Conservation (phyloP, 2,888 invertebrate species). For the Nemurella pictetii region DNA sequence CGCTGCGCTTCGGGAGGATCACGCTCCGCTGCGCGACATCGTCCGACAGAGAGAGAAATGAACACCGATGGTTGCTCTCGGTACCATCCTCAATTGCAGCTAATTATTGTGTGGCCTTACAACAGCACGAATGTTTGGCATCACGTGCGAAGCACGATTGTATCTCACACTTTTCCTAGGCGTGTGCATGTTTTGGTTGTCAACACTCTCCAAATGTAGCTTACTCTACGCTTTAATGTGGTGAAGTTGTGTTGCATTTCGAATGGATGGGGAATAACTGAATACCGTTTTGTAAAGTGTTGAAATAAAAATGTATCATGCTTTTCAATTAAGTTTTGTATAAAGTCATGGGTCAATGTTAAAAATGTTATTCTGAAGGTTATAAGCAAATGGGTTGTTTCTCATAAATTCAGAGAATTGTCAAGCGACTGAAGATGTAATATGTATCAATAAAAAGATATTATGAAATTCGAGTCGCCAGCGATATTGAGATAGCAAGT, state of each 20-base stretch:
- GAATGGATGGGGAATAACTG: no score
- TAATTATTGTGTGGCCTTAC: neutral
- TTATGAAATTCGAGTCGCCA: no score
- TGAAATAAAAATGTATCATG: no score
- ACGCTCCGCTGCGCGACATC: conserved; percentile 11
- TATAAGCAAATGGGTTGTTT: no score
- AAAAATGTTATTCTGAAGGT: no score
- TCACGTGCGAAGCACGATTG: neutral
- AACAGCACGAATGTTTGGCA: neutral
- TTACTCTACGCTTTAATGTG: neutral
- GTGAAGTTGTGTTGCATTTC: neutral
- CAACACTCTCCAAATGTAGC: neutral
- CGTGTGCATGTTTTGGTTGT: neutral
- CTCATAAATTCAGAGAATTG: no score
- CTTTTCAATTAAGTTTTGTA: no score
- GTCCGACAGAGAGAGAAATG: neutral
- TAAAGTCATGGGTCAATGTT: no score
- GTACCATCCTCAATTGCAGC: neutral
- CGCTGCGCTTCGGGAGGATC: neutral
- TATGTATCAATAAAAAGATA: no score
- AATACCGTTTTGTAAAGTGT: no score
- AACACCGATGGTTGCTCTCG: neutral
- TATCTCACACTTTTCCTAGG: neutral
- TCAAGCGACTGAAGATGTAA: no score
- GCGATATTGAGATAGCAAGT: no score